Conservation (phyloP, 2,113 vertebrate species). For the Aphelocoma coerulescens region DNA sequence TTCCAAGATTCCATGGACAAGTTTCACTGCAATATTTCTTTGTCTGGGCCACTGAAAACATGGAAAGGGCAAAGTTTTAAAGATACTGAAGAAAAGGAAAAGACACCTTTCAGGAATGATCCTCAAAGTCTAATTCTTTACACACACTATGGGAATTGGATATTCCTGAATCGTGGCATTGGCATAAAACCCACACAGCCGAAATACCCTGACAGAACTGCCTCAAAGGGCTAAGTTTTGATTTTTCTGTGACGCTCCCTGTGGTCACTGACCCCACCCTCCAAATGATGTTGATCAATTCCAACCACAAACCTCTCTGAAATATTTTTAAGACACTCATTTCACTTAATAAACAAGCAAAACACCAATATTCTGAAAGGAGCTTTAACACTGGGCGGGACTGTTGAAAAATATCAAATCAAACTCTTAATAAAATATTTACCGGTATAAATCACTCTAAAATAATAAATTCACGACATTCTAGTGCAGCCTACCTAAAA, state of each 20-base stretch:
- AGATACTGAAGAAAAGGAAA: not conserved
- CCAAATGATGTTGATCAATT: not conserved
- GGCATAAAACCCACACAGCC: not conserved
- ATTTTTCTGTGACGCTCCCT: not conserved
- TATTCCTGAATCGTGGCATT: not conserved
- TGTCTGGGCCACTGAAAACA: accelerated
- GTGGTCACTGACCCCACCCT: accelerated
- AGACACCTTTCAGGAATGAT: not conserved
- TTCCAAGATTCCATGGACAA: not conserved
- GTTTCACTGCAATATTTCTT: not conserved
- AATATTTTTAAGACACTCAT: not conserved
- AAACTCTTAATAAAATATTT: not conserved
- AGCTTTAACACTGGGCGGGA: not conserved
- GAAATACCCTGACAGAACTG: not conserved
- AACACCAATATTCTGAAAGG: not conserved
- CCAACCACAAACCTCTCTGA: not conserved
- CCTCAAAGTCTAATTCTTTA: not conserved
- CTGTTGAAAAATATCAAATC: not conserved
- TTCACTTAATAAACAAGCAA: not conserved
- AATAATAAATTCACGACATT: not conserved
- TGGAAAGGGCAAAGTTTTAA: not conserved
- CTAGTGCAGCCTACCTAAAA: not conserved
- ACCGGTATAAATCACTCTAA: not conserved
- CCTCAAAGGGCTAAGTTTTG: not conserved
- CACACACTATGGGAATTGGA: not conserved